Conservation (phyloP, 1,140 invertebrate genomes). For the Zaprionus kolodkinae region DNA sequence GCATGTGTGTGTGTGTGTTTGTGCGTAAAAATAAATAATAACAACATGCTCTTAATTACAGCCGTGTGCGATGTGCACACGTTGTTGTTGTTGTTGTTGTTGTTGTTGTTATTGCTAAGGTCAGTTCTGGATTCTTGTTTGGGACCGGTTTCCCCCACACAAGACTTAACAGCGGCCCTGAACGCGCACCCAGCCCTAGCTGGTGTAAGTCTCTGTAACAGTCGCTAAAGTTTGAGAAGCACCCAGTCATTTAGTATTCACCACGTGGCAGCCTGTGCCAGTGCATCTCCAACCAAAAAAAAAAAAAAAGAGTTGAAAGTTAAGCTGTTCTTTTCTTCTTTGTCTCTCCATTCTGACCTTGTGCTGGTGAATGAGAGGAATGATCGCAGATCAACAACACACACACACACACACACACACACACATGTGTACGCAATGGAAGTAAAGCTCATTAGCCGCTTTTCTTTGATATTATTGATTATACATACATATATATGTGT, state of each 20-base stretch:
- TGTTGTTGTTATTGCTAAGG: constrained; percentile 58
- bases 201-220: background rate
- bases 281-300: background rate
- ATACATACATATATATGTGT: too few species aligned
- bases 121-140: constrained; percentile 61
- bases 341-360: constrained; percentile 19
- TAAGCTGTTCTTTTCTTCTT: constrained; percentile 7
- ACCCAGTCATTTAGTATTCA: background rate
- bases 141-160: constrained; percentile 30
- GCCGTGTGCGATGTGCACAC: constrained; percentile 5
- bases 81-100: constrained; percentile 4
- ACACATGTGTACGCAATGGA: too few species aligned
- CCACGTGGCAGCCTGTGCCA: constrained; percentile 29
- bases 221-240: constrained; percentile 18
- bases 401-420: constrained; percentile 1
- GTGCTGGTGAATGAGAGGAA: constrained; percentile 2
- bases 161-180: constrained; percentile 8
- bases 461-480: constrained; percentile 15
- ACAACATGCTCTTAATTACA: constrained; percentile 40
- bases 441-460: constrained; percentile 8
- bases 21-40: constrained; percentile 40
- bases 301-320: background rate
- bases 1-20: background rate
- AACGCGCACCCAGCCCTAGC: background rate
- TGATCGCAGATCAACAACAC: background rate